These are phyloP conservation scores for Alauda arvensis DNA, from an alignment of 2,797 vertebrate genomes.

Conservation along the genomic window DNA sequence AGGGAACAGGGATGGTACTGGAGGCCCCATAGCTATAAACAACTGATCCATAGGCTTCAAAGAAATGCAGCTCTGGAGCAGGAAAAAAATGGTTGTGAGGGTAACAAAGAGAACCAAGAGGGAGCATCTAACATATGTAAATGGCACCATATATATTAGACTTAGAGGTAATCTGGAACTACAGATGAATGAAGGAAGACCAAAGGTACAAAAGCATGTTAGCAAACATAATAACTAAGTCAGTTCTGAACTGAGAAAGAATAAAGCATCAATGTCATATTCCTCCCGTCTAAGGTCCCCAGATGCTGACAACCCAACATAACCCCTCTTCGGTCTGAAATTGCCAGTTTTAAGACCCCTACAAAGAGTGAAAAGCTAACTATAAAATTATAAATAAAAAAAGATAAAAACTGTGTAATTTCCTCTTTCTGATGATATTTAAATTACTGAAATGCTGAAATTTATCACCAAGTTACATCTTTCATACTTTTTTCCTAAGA, in stretches of 20 bases:
- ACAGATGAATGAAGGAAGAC: not conserved
- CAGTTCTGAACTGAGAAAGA: not conserved
- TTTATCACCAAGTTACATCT: not conserved
- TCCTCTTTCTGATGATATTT: not conserved
- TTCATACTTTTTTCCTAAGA: not conserved
- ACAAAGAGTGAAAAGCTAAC: not conserved
- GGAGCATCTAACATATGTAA: not conserved
- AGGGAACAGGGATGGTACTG: not conserved
- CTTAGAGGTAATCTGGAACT: not conserved
- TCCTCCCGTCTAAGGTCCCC: not conserved
- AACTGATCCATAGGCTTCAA: rapidly evolving
- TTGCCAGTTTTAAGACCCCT: not conserved
- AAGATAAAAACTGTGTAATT: rapidly evolving
- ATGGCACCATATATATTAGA: not conserved
- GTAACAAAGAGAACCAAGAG: not conserved
- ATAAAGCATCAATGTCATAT: not conserved
- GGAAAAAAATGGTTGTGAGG: not conserved
- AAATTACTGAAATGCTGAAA: not conserved
- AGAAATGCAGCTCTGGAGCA: not conserved
- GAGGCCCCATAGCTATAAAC: not conserved
- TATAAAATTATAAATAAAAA: not conserved
- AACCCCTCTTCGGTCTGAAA: not conserved
- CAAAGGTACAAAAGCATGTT: not conserved
- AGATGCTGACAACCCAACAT: not conserved
- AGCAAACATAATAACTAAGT: not conserved